These are phyloP conservation scores for Sebastes trivittatus DNA, from an alignment of 2,797 vertebrate species.

Conservation along the genomic window DNA sequence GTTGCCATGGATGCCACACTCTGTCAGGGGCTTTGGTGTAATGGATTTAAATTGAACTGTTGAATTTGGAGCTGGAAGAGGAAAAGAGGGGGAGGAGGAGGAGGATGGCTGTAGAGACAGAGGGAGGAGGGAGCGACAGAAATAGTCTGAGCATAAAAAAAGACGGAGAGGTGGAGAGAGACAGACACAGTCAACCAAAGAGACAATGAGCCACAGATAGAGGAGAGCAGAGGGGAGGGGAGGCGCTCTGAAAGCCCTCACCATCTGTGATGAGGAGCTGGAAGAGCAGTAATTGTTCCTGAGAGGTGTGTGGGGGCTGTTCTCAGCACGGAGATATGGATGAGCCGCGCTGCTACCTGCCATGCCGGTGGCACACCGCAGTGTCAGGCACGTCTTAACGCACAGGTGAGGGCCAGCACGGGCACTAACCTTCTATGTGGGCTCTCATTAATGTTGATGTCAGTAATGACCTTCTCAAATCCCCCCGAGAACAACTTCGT, in stretches of 20 bases:
- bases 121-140: constrained; percentile 38
- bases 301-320: constrained; percentile 55
- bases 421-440: constrained; percentile 24
- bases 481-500: not conserved
- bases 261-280: constrained; percentile 69
- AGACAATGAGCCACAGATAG: constrained; percentile 44
- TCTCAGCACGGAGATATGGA: constrained; percentile 38
- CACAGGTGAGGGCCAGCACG: constrained; percentile 28
- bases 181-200: constrained; percentile 47
- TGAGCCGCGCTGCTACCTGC: constrained; percentile 40
- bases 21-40: constrained; percentile 67
- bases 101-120: not conserved
- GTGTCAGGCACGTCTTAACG: constrained; percentile 34
- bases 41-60: constrained; percentile 79
- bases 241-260: constrained; percentile 46
- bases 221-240: not conserved
- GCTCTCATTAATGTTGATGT: constrained; percentile 59
- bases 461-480: constrained; percentile 51
- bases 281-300: constrained; percentile 69
- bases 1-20: constrained; percentile 76
- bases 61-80: constrained; percentile 58
- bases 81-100: not conserved
- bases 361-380: constrained; percentile 21
- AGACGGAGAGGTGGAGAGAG: constrained; percentile 32
- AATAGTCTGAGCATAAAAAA: constrained; percentile 56